Base-by-base conservation (phyloP, 64 coral and sea anemone species). In the Porites lutea region DNA sequence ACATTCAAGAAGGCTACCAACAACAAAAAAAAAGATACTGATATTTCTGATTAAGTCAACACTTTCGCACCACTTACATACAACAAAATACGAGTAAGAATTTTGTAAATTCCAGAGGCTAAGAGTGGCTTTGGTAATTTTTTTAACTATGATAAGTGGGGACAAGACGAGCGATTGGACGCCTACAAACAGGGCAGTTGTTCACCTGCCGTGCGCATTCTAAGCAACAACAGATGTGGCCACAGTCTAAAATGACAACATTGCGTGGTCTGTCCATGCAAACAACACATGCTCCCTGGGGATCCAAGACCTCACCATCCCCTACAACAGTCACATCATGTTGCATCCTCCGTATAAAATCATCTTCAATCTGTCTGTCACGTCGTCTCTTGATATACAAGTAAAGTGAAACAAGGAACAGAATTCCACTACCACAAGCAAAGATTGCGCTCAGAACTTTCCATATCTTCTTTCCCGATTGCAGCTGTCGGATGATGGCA, bases 221-320 rank as follows among this genome's bases (percentile, higher is more conserved):
- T 52, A 83, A 79, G 13, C 97, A 99, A 14, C 83, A 84, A 85
- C 97, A 99, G 4, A 99, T 94, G 88, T 96, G 94, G 48, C 94
- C 97, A 93, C 97, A 96, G 43, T 96, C 92, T 50, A 99, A 66
- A 74, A 99, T 93, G 72, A 96, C 97, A 20, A 96, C 94, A 94
- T 99, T 94, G 37, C 97, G 83, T 60, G 68, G 97, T 46, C 74
- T 87, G 48, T 95, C 94, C 65, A 99, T 85, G 71, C 97, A 99
- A 88, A 99, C 89, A 51, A 99, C 94, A 92, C 97, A 99, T 20
- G 78, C 15, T 11, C 88, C 91, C 66, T 87, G 94, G 19, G 70
- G 88, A 59, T 82, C 90, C 7, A 18, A 71, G 7, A 14, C 88
- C 54, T 94, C 95, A 2, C 53, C 72, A 4, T 15, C 82, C 19